Evolutionary conservation across 2,113 vertebrate genomes (phyloP).

Genomic region (Etia nguti): DNA sequence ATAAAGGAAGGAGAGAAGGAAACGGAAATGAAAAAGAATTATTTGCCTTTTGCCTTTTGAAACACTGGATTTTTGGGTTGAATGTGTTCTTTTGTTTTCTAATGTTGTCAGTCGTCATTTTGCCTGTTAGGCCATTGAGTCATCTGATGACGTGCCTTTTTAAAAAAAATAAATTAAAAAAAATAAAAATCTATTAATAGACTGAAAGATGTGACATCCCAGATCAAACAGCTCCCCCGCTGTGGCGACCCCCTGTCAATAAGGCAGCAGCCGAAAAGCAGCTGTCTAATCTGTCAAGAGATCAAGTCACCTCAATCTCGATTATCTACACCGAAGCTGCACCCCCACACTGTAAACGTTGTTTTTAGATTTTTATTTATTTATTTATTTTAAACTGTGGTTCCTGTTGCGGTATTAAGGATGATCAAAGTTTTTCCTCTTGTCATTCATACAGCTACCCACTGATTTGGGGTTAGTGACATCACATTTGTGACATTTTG

Average conservation of each 20-base stretch:
- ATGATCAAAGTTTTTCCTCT: not conserved
- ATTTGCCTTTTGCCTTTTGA: too few species aligned
- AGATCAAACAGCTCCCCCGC: not conserved
- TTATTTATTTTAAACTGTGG: not conserved
- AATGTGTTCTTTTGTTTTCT: not conserved
- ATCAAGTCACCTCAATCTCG: not conserved
- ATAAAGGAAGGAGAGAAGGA: not conserved
- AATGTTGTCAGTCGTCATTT: not conserved
- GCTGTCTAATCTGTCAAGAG: not conserved
- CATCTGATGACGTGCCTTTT: not conserved
- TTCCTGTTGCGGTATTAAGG: not conserved
- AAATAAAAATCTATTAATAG: not conserved
- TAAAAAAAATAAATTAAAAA: not conserved
- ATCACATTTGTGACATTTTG: not conserved
- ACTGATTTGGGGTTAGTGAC: not conserved
- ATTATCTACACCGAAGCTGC: not conserved
- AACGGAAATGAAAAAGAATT: slow-evolving; percentile 9
- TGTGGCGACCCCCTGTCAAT: not conserved
- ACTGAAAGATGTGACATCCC: not conserved
- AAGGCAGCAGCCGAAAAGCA: not conserved
- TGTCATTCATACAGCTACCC: not conserved
- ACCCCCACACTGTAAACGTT: not conserved
- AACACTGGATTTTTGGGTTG: not conserved
- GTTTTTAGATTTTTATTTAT: not conserved
- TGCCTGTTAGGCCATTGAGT: not conserved